These are phyloP conservation scores for Ruditapes philippinarum DNA, from an alignment of 1,140 invertebrate genomes.

Conservation along the genomic window DNA sequence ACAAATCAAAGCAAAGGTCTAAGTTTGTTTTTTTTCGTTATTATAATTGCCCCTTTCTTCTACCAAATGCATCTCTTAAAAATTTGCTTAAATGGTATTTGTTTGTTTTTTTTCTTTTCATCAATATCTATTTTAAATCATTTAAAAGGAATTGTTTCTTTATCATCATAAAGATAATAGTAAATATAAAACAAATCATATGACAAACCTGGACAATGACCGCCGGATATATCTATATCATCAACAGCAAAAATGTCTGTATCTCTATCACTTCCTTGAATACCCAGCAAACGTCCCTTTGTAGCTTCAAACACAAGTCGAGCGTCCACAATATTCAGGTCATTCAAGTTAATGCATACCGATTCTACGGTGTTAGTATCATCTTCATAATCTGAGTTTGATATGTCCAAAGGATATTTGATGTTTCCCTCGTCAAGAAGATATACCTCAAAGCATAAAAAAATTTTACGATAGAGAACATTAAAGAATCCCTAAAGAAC, in stretches of 20 bases:
- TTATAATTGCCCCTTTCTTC: too few species aligned
- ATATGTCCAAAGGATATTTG: not conserved
- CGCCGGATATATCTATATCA: not conserved
- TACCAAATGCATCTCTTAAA: too few species aligned
- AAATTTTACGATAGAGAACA: too few species aligned
- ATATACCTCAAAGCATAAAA: not conserved
- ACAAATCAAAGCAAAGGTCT: too few species aligned
- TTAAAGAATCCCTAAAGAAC: too few species aligned
- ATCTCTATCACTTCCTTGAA: not conserved
- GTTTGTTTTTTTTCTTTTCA: too few species aligned
- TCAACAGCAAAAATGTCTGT: not conserved
- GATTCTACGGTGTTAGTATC: not conserved
- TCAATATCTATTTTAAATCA: too few species aligned
- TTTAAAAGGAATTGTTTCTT: too few species aligned
- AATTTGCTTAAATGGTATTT: too few species aligned
- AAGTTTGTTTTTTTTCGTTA: too few species aligned
- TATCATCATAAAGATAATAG: too few species aligned
- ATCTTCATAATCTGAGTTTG: not conserved
- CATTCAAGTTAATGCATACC: not conserved
- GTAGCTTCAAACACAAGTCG: constrained; percentile 15
- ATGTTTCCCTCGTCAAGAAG: not conserved
- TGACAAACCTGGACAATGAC: not conserved
- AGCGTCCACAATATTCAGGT: not conserved
- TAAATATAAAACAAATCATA: too few species aligned
- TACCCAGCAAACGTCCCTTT: not conserved